Percentiles rank a stretch among this genome's conserved stretches.
These are phyloP conservation scores for Ophioninae sp. DNA, from an alignment of 2,888 invertebrate genomes.

Conservation along the genomic window DNA sequence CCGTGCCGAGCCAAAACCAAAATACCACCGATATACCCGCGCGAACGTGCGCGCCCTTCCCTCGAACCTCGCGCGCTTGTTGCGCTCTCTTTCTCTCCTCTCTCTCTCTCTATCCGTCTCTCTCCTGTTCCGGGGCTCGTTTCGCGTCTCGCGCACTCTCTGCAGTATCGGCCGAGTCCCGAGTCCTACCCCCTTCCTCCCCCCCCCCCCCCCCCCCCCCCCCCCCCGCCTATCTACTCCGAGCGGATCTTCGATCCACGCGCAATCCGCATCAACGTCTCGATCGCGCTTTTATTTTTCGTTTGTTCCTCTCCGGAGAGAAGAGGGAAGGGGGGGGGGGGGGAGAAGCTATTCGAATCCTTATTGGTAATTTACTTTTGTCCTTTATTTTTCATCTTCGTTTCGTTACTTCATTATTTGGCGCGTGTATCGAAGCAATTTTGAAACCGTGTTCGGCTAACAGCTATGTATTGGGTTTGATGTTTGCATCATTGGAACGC, in stretches of 20 bases:
- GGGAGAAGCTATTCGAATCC: too few species aligned
- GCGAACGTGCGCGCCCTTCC: slow-evolving; percentile 63
- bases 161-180: slow-evolving; percentile 17
- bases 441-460: too few species aligned
- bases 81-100: neutral
- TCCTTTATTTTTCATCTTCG: too few species aligned
- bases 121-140: neutral
- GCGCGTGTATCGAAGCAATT: too few species aligned
- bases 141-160: neutral
- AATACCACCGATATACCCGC: slow-evolving; percentile 78
- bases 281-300: slow-evolving; percentile 61
- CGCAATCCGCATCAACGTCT: slow-evolving; percentile 38
- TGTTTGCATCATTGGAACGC: too few species aligned
- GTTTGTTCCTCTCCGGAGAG: neutral
- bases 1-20: slow-evolving; percentile 81
- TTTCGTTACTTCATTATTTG: too few species aligned
- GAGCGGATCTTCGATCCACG: too few species aligned
- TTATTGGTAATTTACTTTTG: too few species aligned
- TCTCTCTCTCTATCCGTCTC: neutral
- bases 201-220: neutral
- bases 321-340: too few species aligned
- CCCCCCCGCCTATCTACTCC: slow-evolving; percentile 64
- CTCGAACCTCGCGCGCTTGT: slow-evolving; percentile 42
- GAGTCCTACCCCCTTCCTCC: too few species aligned
- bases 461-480: too few species aligned